Evolutionary conservation across 2,797 vertebrate genomes (phyloP).

Genomic region (Danio jaintianensis): DNA sequence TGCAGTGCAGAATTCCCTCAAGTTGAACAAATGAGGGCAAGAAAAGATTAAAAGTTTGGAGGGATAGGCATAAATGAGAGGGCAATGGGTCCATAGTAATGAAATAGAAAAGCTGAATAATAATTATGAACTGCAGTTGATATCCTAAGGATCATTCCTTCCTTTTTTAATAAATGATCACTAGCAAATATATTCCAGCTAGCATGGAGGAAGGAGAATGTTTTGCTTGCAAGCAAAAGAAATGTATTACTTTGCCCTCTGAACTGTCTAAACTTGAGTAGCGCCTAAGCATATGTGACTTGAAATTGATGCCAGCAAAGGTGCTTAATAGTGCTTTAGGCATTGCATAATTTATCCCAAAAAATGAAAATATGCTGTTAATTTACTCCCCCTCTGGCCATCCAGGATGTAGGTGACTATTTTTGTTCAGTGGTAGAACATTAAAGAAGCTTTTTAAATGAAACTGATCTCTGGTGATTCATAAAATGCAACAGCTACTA

Average conservation of each 20-base stretch:
- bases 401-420: neutral
- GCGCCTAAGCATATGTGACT: neutral
- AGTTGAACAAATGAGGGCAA: constrained; percentile 1
- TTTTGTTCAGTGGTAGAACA: neutral
- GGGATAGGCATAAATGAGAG: neutral
- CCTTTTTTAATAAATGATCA: constrained; percentile 39
- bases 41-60: neutral
- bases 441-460: neutral
- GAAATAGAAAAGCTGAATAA: constrained; percentile 14
- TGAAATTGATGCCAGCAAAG: neutral
- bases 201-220: constrained; percentile 2
- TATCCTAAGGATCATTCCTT: constrained; percentile 33
- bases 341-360: neutral
- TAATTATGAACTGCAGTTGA: constrained; percentile 1
- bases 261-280: neutral
- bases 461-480: too few species aligned
- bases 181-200: constrained; percentile 24
- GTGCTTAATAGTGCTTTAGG: constrained; percentile 3
- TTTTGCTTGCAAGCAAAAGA: neutral
- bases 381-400: too few species aligned
- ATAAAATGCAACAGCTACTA: too few species aligned
- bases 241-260: neutral
- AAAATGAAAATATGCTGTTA: too few species aligned
- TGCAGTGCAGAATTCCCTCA: constrained; percentile 13
- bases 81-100: neutral